These are phyloP conservation scores for Fissipunctia ypsillon DNA, from an alignment of 2,888 invertebrate species.

Conservation along the genomic window DNA sequence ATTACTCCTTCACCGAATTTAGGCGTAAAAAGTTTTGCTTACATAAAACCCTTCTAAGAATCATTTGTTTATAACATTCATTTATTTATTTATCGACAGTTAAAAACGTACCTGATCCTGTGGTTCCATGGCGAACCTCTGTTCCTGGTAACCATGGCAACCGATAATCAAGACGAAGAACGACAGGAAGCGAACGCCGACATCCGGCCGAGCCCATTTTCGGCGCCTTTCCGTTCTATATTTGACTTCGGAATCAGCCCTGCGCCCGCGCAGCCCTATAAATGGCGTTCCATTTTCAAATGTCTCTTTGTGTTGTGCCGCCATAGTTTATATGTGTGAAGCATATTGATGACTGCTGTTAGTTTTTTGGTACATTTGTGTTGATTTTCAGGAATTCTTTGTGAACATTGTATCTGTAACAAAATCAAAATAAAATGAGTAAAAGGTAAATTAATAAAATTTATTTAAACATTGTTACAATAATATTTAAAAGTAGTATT, in stretches of 20 bases:
- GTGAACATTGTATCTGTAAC: slow-evolving; percentile 77
- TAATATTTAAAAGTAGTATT: too few relatives aligned
- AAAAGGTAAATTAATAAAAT: too few relatives aligned
- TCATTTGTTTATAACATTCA: slow-evolving; percentile 29
- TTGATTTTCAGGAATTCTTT: slow-evolving; percentile 66
- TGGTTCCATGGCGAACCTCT: slow-evolving; percentile 98
- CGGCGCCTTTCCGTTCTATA: slow-evolving; percentile 81
- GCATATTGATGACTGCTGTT: slow-evolving; percentile 80
- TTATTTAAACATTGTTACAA: too few relatives aligned
- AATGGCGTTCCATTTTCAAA: slow-evolving; percentile 77
- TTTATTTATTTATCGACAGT: slow-evolving; percentile 42
- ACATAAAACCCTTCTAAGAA: slow-evolving; percentile 33
- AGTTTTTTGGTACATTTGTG: slow-evolving; percentile 74
- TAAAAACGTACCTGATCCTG: slow-evolving; percentile 91
- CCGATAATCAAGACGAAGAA: slow-evolving; percentile 77
- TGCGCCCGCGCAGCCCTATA: slow-evolving; percentile 78
- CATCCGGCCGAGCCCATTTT: slow-evolving; percentile 80
- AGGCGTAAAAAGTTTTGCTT: not conserved
- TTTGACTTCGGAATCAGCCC: slow-evolving; percentile 80
- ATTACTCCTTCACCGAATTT: slow-evolving; percentile 17
- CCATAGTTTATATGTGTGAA: slow-evolving; percentile 82
- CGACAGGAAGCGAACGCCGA: slow-evolving; percentile 79
- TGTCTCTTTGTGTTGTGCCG: slow-evolving; percentile 78
- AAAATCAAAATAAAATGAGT: slow-evolving; percentile 62
- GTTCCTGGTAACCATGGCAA: slow-evolving; percentile 90